These are phyloP conservation scores for Drosophila kanapiae DNA, from an alignment of 1,140 invertebrate genomes.

Conservation along the genomic window DNA sequence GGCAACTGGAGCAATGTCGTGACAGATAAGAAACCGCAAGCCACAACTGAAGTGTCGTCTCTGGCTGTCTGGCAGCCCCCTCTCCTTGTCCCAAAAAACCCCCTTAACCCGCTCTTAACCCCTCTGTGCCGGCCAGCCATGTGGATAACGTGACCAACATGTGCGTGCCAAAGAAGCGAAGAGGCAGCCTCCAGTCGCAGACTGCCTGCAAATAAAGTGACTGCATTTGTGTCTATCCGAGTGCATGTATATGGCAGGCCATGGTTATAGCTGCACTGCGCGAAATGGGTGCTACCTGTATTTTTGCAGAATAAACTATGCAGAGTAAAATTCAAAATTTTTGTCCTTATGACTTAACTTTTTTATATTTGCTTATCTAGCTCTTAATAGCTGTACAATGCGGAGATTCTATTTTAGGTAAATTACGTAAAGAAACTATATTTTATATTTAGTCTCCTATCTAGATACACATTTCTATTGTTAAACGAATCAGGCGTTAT, in stretches of 20 bases:
- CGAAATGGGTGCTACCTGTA: not conserved
- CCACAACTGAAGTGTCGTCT: constrained; percentile 43
- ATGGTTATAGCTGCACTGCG: constrained; percentile 24
- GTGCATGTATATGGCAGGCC: constrained; percentile 32
- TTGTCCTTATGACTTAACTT: no score
- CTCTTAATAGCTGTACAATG: no score
- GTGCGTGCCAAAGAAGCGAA: constrained; percentile 44
- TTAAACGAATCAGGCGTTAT: no score
- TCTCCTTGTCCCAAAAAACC: not conserved
- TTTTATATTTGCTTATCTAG: no score
- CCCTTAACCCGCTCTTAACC: constrained; percentile 8
- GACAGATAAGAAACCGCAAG: constrained; percentile 72
- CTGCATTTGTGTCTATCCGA: constrained; percentile 60
- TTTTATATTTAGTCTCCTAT: no score
- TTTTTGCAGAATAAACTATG: not conserved
- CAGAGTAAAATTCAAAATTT: no score
- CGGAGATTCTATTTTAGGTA: no score
- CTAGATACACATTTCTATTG: no score
- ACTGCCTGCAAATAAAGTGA: constrained; percentile 73
- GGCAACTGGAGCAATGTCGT: constrained; percentile 81
- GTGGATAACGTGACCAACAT: constrained; percentile 73
- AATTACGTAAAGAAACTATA: no score
- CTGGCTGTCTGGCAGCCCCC: constrained; percentile 1
- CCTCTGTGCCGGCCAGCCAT: not conserved
- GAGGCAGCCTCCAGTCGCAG: constrained; percentile 32